A percentile compares a stretch with the other conserved stretches of the same genome.
These are phyloP conservation scores for Coryphaenoides rupestris DNA, from an alignment of 2,113 vertebrate species.

Conservation along the genomic window DNA sequence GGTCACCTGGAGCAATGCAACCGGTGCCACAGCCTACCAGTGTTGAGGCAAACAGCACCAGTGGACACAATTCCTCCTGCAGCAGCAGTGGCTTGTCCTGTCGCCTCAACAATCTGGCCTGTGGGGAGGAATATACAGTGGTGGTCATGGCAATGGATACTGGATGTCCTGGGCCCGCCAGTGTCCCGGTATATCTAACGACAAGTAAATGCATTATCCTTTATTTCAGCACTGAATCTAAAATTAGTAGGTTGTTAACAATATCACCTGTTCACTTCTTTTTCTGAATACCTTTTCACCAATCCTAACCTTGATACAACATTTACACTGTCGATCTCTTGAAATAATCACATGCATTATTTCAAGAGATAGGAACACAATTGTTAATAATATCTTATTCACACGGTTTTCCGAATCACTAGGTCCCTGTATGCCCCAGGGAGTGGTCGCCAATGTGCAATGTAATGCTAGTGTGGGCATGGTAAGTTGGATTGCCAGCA, in stretches of 20 bases:
- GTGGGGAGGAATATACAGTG: slow-evolving; percentile 48
- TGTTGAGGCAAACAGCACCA: slow-evolving; percentile 36
- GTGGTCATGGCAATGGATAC: slow-evolving; percentile 44
- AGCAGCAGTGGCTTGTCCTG: slow-evolving; percentile 41
- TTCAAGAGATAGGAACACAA: neutral
- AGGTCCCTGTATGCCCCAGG: slow-evolving; percentile 54
- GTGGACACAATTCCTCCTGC: slow-evolving; percentile 48
- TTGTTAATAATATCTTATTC: neutral
- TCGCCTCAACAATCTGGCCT: slow-evolving; percentile 43
- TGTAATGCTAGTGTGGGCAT: slow-evolving; percentile 22
- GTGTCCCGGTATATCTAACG: neutral
- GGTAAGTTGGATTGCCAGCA: too few species aligned
- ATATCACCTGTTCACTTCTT: too few species aligned
- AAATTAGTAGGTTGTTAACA: too few species aligned
- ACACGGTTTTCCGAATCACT: neutral
- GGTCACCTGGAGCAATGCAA: slow-evolving; percentile 51
- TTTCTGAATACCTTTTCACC: too few species aligned
- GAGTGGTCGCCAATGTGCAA: slow-evolving; percentile 38
- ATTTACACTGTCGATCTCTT: too few species aligned
- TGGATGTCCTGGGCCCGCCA: slow-evolving; percentile 34
- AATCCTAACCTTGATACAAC: too few species aligned
- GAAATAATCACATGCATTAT: neutral
- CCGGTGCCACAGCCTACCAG: slow-evolving; percentile 40
- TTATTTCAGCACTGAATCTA: too few species aligned
- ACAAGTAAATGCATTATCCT: neutral